Percentiles rank a stretch among this genome's conserved stretches.
phyloP scores from a whole-genome alignment of 2,888 invertebrate species.

The Drosophila monieri region DNA sequence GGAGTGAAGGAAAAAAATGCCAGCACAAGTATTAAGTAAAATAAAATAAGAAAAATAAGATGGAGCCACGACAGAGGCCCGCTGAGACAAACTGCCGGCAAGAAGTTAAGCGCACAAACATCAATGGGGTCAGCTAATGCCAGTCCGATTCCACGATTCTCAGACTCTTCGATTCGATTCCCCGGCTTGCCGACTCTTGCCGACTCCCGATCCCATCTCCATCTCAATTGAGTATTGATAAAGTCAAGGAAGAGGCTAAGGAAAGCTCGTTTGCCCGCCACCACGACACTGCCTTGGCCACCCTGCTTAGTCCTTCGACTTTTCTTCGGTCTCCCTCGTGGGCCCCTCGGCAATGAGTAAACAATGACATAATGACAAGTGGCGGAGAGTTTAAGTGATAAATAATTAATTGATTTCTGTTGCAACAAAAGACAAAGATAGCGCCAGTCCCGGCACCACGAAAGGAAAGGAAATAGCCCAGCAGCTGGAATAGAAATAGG shows the following conservation, averaged over 20 bases:
- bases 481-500: not conserved
- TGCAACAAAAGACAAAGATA: conserved; percentile 70
- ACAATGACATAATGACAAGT: conserved; percentile 84
- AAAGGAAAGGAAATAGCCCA: conserved; percentile 11
- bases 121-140: conserved; percentile 80
- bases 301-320: not conserved
- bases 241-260: conserved; percentile 67
- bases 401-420: conserved; percentile 83
- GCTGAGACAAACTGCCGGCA: conserved; percentile 76
- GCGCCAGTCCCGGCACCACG: conserved; percentile 8
- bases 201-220: conserved; percentile 27
- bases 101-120: conserved; percentile 79
- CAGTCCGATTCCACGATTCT: conserved; percentile 17
- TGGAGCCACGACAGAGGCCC: conserved; percentile 50
- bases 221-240: conserved; percentile 83
- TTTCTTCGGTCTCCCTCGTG: conserved; percentile 13
- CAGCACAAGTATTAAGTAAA: conserved; percentile 77
- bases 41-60: conserved; percentile 66
- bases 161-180: not conserved
- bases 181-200: not conserved
- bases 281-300: conserved; percentile 11
- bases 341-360: conserved; percentile 78
- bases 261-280: conserved; percentile 41
- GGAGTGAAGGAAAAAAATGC: conserved; percentile 51
- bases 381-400: conserved; percentile 83